These are phyloP conservation scores for Xestoiulus laeticollis DNA, from an alignment of 2,888 invertebrate genomes.

Conservation along the genomic window DNA sequence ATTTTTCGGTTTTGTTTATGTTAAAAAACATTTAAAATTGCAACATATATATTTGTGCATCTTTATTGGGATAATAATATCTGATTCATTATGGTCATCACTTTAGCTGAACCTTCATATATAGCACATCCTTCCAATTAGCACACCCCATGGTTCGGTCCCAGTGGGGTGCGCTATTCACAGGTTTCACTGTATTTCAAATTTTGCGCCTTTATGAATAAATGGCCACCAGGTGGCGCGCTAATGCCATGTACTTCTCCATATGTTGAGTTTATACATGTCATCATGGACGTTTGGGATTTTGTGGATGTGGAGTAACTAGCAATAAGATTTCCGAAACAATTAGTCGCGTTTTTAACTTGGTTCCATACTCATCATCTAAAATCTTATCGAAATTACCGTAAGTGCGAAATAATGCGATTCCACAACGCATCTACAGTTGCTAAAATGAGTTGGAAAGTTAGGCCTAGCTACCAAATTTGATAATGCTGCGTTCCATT, in stretches of 20 bases:
- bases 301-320: not conserved
- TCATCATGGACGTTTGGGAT: slow-evolving; percentile 11
- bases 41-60: too few relatives aligned
- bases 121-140: too few relatives aligned
- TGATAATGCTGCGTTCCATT: not conserved
- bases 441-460: not conserved
- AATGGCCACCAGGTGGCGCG: not conserved
- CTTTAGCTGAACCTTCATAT: too few relatives aligned
- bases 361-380: not conserved
- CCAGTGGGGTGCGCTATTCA: too few relatives aligned
- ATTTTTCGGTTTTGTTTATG: too few relatives aligned
- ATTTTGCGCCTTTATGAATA: not conserved
- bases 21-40: too few relatives aligned
- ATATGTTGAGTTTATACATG: slow-evolving; percentile 21
- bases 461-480: not conserved
- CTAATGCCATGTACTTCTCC: not conserved
- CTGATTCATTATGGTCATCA: too few relatives aligned
- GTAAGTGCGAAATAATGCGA: not conserved
- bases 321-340: not conserved
- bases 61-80: too few relatives aligned
- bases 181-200: not conserved
- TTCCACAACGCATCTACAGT: not conserved
- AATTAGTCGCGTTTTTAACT: not conserved
- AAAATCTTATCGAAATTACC: not conserved
- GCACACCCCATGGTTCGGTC: too few relatives aligned